Evolutionary conservation across 2,797 vertebrate genomes (phyloP), one percentile per base, ranked within the genome.

Genomic region (Crocidura indochinensis): DNA sequence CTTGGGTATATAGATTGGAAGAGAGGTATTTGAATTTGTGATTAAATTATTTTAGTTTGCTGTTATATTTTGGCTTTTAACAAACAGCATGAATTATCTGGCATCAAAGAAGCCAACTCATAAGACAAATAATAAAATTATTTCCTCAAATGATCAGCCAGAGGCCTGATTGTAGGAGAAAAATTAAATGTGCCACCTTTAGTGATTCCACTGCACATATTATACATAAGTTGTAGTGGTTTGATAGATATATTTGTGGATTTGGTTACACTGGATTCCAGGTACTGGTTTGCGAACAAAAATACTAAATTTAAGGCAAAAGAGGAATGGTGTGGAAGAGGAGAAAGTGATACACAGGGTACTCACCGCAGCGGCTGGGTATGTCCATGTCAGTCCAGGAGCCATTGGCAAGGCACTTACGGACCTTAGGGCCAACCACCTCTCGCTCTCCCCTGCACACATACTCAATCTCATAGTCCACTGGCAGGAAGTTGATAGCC

Each of bases 391-490:
- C 98, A 0, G 99, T 99, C 99, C 99, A 99, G 51, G 98, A 98
- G 88, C 99, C 99, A 15, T 99, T 98, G 71, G 98, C 98, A 62
- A 99, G 98, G 92, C 99, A 99, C 96, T 99, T 99, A 88, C 99
- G 98, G 92, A 99, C 99, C 88, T 99, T 99, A 76, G 99, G 99
- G 29, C 99, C 99, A 81, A 99, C 98, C 20, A 99, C 98, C 95
- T 99, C 98, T 15, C 99, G 97, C 96, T 99, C 99, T 11, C 98
- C 98, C 53, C 99, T 97, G 95, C 99, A 99, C 93, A 99, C 99
- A 92, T 99, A 99, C 96, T 99, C 99, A 10, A 99, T 99, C 98
- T 99, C 99, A 76, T 99, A 99, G 98, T 99, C 99, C 95, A 99
- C 98, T 0, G 99, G 99, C 76, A 99, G 98, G 95, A 99, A 98